Evolutionary conservation across 2,888 invertebrate species (phyloP), one percentile per base, ranked within the genome.

Genomic region (Ormyrus thymus): DNA sequence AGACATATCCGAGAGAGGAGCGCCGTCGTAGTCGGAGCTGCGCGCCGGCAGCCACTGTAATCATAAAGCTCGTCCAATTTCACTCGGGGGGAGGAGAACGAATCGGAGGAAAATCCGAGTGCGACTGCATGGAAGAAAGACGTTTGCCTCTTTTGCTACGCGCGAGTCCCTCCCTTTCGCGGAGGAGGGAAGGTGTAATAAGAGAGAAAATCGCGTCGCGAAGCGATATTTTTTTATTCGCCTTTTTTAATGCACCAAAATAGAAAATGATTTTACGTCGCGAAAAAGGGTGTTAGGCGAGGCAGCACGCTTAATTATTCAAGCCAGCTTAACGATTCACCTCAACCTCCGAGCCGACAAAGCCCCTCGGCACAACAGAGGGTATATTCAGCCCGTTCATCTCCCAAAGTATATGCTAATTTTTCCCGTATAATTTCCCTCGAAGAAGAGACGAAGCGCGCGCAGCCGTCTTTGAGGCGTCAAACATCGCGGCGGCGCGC

Each of bases 101-200:
- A 61, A 58, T 45, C 78, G 79, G 81, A 81, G 82, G 81, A 83
- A 83, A 83, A 83, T 73, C 71, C 79, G 70, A 71, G 81, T 68
- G 80, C 78, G 79, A 82, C 78, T 64, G 64, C 68, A 71, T 68
- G 70, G 76, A 75, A 68, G 74, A 72, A 81, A 79, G 73, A 72
- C 15, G 46, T 6, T 6, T 51, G 13, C 15, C 10, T 13, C 11
- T n/a, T 7, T 9, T 29, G 7, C 9, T 66, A 10, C 1, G 48
- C 15, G 9, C 55, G n/a, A 29, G 29, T 29, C 29, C 29, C 29
- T 29, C 29, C 29, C 4, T 29, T 53, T 56, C 43, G 59, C 61
- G 29, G 51, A 45, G 70, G 68, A 45, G 13, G 61, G 46, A 64
- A 46, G 51, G 29, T 4, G 29, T 29, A 29, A 29, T 29, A 29